Base-by-base conservation (phyloP, 2,797 vertebrate genomes). In the Fratercula arctica region DNA sequence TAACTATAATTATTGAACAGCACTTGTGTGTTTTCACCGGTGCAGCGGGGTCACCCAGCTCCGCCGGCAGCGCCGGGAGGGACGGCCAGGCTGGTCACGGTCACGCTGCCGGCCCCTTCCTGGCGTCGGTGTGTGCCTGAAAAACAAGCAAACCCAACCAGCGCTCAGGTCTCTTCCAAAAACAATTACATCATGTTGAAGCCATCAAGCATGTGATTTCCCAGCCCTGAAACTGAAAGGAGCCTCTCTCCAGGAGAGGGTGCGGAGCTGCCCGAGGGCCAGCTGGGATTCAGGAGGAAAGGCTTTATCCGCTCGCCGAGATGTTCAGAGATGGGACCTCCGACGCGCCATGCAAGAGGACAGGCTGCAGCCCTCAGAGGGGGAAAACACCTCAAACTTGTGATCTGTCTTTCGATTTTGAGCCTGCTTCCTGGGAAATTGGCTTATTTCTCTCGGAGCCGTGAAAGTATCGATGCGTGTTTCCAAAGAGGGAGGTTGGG, bases 151-250 rank as follows among this genome's bases (percentile, higher is more conserved):
- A 67, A 81, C 21, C 88, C 83, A 88, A 45, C 1, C 80, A 64
- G 79, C 0, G 0, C 59, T 51, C 92, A 72, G 84, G 70, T n/a
- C 88, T 92, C 84, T 61, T 87, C 87, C 76, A 74, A 31, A 87
- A 92, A 63, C 94, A 81, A 56, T 95, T 10, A 89, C 73, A 59
- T 89, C 96, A 91, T 39, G 60, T 19, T 6, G 59, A 57, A 96
- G 92, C 85, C 73, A 35, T 79, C 10, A 46, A 75, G 79, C 95
- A 87, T 88, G 89, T 94, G 95, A 90, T 85, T 96, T 94, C 96
- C 87, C 79, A 72, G 60, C 75, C 70, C 89, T 5, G 26, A 12
- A 91, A 75, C 18, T 9, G 87, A 75, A 88, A 91, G 78, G 60
- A 51, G 60, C 64, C 60, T 80, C 57, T 75, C 51, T 89, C 61